Conservation (phyloP, 2,113 vertebrate genomes). For the Saguinus midas region DNA sequence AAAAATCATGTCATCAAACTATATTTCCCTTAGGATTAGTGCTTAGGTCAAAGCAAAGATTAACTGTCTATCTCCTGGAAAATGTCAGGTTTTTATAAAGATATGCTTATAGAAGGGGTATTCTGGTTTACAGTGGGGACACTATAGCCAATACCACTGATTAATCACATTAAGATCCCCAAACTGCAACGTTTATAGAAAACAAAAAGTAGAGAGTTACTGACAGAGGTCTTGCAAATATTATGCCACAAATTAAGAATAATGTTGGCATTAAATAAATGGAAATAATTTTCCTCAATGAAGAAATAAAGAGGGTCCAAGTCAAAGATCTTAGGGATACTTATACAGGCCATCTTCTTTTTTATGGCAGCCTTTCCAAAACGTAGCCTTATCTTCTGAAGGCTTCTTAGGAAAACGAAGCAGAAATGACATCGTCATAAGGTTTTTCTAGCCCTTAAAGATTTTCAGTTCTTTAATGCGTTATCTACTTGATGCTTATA, state of each 20-base stretch:
- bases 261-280: not conserved
- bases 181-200: not conserved
- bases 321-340: not conserved
- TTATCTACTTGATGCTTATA: not conserved
- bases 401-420: not conserved
- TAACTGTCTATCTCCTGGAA: not conserved
- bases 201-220: conserved; percentile 24
- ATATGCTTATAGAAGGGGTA: not conserved
- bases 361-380: not conserved
- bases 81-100: not conserved
- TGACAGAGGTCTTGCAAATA: not conserved
- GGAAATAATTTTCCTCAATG: not conserved
- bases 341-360: not conserved
- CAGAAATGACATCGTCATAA: not conserved
- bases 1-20: not conserved
- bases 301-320: conserved; percentile 16
- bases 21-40: not conserved
- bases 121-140: not conserved
- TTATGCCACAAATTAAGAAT: not conserved
- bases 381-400: not conserved
- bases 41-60: not conserved
- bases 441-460: not conserved
- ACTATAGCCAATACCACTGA: not conserved
- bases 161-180: not conserved
- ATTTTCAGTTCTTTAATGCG: not conserved